Evolutionary conservation across 2,888 invertebrate genomes (phyloP).

Genomic region (Cantharis rustica): DNA sequence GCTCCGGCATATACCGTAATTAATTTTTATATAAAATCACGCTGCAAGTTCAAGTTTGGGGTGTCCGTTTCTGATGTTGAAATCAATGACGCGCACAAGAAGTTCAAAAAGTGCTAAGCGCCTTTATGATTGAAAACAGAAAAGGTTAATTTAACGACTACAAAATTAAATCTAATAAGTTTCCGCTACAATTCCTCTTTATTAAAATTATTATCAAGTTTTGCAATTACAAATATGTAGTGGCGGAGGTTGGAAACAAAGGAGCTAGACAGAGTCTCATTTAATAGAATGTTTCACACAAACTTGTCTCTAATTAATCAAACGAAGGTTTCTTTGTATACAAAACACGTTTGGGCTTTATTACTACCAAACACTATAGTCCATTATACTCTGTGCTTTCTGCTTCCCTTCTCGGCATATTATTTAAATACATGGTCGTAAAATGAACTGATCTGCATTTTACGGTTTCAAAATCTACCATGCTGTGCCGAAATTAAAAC

Average conservation of each 20-base stretch:
- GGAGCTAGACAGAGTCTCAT: conserved; percentile 12
- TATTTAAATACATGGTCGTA: conserved; percentile 27
- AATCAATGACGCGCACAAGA: background rate
- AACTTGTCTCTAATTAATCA: conserved; percentile 29
- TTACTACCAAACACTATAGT: conserved; percentile 28
- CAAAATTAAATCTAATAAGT: conserved; percentile 1
- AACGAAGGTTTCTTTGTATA: conserved; percentile 28
- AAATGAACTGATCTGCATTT: conserved; percentile 31
- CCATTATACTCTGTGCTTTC: conserved; percentile 21
- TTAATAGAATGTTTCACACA: conserved; percentile 25
- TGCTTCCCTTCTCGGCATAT: conserved; percentile 21
- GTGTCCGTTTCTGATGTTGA: background rate
- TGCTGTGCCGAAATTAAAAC: background rate
- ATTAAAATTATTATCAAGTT: conserved; percentile 1
- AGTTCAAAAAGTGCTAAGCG: background rate
- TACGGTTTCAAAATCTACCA: conserved; percentile 17
- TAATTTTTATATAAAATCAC: background rate
- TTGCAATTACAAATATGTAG: conserved; percentile 4
- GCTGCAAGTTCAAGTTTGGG: background rate
- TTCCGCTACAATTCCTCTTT: background rate
- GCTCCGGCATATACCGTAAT: background rate
- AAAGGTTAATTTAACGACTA: background rate
- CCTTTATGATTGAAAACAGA: background rate
- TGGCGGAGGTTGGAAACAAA: conserved; percentile 4
- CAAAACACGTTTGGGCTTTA: conserved; percentile 29